Percentiles rank a stretch among this genome's conserved stretches.
Conservation (phyloP, 2,888 invertebrate genomes). For the Cosmia pyralina region DNA sequence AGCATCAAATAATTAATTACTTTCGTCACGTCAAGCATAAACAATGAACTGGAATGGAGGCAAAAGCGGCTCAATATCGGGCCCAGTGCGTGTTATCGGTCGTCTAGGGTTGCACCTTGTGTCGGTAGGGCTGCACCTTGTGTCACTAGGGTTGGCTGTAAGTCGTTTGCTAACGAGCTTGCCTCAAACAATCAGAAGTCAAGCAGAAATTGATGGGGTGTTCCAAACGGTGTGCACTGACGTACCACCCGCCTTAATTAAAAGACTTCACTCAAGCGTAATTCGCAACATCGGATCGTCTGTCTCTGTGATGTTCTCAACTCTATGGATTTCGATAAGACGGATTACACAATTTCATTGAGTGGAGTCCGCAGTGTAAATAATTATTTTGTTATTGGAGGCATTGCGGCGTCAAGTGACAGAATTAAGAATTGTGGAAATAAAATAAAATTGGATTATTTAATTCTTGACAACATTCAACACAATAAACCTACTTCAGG, state of each 20-base stretch:
- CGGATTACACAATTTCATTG: slow-evolving; percentile 65
- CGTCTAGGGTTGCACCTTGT: slow-evolving; percentile 55
- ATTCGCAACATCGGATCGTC: slow-evolving; percentile 84
- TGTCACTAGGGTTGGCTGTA: slow-evolving; percentile 50
- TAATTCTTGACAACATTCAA: slow-evolving; percentile 6
- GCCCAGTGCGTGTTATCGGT: slow-evolving; percentile 59
- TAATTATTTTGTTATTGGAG: slow-evolving; percentile 56
- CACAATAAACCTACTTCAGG: neutral
- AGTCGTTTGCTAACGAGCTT: slow-evolving; percentile 77
- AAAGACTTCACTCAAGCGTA: slow-evolving; percentile 87
- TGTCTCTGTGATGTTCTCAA: slow-evolving; percentile 75
- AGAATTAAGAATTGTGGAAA: slow-evolving; percentile 19
- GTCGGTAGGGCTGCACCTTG: slow-evolving; percentile 51
- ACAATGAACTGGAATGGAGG: slow-evolving; percentile 55
- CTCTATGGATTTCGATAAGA: slow-evolving; percentile 72
- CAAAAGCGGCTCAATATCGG: slow-evolving; percentile 54
- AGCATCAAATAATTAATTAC: slow-evolving; percentile 57
- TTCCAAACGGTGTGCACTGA: slow-evolving; percentile 72
- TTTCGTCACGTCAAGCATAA: slow-evolving; percentile 60
- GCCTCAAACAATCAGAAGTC: slow-evolving; percentile 85
- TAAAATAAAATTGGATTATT: slow-evolving; percentile 33
- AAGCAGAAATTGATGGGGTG: slow-evolving; percentile 84
- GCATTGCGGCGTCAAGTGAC: slow-evolving; percentile 18
- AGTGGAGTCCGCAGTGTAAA: slow-evolving; percentile 55
- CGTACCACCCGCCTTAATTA: slow-evolving; percentile 82